phyloP scores from a whole-genome alignment of 2,888 invertebrate genomes.

The Drosophila borborema region DNA sequence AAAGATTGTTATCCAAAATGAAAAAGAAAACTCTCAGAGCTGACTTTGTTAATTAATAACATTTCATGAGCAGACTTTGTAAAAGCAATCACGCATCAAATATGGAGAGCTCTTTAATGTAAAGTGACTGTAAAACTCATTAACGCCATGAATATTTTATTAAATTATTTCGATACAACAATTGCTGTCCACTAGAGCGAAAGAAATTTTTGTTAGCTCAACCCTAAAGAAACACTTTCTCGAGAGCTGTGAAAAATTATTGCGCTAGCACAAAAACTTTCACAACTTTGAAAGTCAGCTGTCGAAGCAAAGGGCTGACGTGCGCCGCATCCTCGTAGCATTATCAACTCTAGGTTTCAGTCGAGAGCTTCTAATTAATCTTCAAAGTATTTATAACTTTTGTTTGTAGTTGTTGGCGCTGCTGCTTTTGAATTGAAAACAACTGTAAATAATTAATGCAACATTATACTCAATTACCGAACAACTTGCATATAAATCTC shows the following conservation, averaged over 20 bases:
- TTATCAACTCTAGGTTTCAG: conserved; percentile 18
- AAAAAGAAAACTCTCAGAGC: neutral
- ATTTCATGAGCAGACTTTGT: neutral
- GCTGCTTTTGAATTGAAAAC: conserved; percentile 63
- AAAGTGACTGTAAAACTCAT: conserved; percentile 51
- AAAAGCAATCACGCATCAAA: conserved; percentile 9
- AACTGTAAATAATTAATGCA: conserved; percentile 80
- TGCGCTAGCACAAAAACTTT: conserved; percentile 43
- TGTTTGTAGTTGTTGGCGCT: conserved; percentile 57
- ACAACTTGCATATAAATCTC: conserved; percentile 68
- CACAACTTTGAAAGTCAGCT: conserved; percentile 49
- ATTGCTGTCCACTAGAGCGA: conserved; percentile 13
- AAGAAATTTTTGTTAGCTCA: conserved; percentile 1
- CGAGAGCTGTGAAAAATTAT: conserved; percentile 48
- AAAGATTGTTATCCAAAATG: neutral
- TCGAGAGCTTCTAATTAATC: conserved; percentile 66
- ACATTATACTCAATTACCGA: conserved; percentile 75
- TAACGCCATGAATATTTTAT: conserved; percentile 51
- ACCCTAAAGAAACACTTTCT: neutral
- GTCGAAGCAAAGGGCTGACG: conserved; percentile 32
- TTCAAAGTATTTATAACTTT: conserved; percentile 75
- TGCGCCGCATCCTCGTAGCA: neutral
- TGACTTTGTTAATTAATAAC: conserved; percentile 1
- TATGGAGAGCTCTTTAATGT: conserved; percentile 43
- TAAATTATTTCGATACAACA: conserved; percentile 43